phyloP scores from a whole-genome alignment of 2,888 invertebrate species.

The Drosophila histrio region DNA sequence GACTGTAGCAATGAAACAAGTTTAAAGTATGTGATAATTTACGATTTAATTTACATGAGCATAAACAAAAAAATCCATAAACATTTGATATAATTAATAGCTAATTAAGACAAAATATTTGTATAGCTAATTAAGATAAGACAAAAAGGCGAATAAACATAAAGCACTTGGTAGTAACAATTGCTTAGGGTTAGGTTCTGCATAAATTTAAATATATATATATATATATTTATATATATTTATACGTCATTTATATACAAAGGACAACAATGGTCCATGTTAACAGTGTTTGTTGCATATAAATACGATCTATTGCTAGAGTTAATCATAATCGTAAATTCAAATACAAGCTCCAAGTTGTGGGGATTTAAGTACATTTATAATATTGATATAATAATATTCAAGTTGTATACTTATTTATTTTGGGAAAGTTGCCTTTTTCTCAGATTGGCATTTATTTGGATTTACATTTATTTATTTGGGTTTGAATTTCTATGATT shows the following conservation, averaged over 20 bases:
- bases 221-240: slow-evolving; percentile 12
- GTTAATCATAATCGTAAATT: slow-evolving; percentile 65
- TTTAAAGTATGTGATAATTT: slow-evolving; percentile 29
- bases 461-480: slow-evolving; percentile 1
- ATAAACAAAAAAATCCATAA: slow-evolving; percentile 26
- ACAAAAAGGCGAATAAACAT: slow-evolving; percentile 65
- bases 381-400: slow-evolving; percentile 48
- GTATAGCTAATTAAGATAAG: slow-evolving; percentile 55
- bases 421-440: slow-evolving; percentile 34
- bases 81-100: slow-evolving; percentile 42
- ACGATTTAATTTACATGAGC: slow-evolving; percentile 52
- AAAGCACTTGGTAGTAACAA: slow-evolving; percentile 74
- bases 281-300: slow-evolving; percentile 54
- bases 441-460: slow-evolving; percentile 55
- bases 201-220: slow-evolving; percentile 27
- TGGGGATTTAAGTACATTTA: slow-evolving; percentile 45
- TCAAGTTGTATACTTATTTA: slow-evolving; percentile 20
- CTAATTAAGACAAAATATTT: slow-evolving; percentile 53
- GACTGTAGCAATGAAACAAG: background rate
- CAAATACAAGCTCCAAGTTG: slow-evolving; percentile 72
- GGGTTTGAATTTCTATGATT: slow-evolving; percentile 5
- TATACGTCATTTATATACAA: slow-evolving; percentile 56
- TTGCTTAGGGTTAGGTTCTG: slow-evolving; percentile 65
- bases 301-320: slow-evolving; percentile 44
- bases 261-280: slow-evolving; percentile 52